phyloP scores from a whole-genome alignment of 2,888 invertebrate species.

The Andricus quercusramuli region DNA sequence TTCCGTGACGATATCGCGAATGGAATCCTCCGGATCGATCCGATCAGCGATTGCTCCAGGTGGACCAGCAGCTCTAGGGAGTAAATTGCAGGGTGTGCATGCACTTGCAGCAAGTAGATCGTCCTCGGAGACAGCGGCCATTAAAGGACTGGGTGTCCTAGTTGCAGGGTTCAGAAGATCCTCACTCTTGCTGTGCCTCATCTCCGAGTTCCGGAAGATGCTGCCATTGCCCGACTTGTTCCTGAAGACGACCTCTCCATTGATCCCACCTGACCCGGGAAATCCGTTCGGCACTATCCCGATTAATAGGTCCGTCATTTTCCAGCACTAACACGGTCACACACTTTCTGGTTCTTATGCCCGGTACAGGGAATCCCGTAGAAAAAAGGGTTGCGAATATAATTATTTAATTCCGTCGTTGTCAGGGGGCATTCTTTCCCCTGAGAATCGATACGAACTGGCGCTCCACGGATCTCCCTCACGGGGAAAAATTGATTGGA shows the following conservation, averaged over 20 bases:
- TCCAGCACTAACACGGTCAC: not conserved
- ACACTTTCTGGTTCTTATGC: not conserved
- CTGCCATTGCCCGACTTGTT: slow-evolving; percentile 46
- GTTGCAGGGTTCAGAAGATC: slow-evolving; percentile 69
- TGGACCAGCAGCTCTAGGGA: slow-evolving; percentile 64
- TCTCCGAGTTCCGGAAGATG: slow-evolving; percentile 70
- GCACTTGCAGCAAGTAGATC: slow-evolving; percentile 73
- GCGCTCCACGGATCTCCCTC: not conserved
- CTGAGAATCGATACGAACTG: not conserved
- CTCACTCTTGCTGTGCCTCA: slow-evolving; percentile 75
- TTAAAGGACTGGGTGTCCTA: slow-evolving; percentile 67
- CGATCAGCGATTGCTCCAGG: slow-evolving; percentile 75
- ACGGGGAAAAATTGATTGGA: not conserved
- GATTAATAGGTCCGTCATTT: slow-evolving; percentile 51
- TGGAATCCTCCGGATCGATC: slow-evolving; percentile 83
- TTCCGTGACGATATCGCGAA: slow-evolving; percentile 83
- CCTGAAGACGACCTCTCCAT: slow-evolving; percentile 50
- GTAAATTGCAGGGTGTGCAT: slow-evolving; percentile 52
- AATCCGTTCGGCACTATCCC: slow-evolving; percentile 43
- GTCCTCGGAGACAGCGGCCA: slow-evolving; percentile 72
- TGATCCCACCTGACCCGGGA: slow-evolving; percentile 42
- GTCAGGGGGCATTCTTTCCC: slow-evolving; percentile 9
- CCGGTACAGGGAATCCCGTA: not conserved
- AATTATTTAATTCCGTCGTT: not conserved
- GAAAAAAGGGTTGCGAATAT: not conserved